Conservation (phyloP, 2,797 vertebrate genomes). For the Rhabdomys pumilio region DNA sequence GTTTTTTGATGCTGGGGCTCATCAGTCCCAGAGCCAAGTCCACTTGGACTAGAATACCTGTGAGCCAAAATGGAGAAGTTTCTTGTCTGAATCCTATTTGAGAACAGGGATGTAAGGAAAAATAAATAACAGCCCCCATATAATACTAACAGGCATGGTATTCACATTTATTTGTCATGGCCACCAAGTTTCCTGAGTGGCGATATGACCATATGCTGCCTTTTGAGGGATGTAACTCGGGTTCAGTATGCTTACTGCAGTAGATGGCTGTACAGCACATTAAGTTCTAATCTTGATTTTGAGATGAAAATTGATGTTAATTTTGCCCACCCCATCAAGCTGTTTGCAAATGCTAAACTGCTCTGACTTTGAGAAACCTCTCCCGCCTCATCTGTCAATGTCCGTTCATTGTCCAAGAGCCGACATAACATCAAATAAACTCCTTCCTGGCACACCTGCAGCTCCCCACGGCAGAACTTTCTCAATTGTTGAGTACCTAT, state of each 20-base stretch:
- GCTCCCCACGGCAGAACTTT: background rate
- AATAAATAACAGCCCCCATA: conserved; percentile 8
- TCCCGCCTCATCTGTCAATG: conserved; percentile 63
- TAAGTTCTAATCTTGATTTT: conserved; percentile 73
- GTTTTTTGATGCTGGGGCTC: background rate
- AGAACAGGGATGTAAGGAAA: conserved; percentile 7
- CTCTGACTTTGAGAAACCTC: conserved; percentile 64
- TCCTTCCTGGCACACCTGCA: background rate
- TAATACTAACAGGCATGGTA: conserved; percentile 33
- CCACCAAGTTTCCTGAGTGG: conserved; percentile 56
- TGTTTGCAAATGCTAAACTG: conserved; percentile 63
- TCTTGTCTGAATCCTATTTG: conserved; percentile 29
- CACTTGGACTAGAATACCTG: background rate
- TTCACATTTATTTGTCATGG: conserved; percentile 53
- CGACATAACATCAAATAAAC: conserved; percentile 8
- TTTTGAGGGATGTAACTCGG: conserved; percentile 52
- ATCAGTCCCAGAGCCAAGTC: background rate
- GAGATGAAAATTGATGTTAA: conserved; percentile 77
- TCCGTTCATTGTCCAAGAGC: conserved; percentile 37
- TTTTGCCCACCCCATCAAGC: conserved; percentile 34
- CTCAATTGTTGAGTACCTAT: background rate
- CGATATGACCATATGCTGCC: conserved; percentile 54
- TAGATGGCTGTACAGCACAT: conserved; percentile 51
- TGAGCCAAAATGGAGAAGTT: background rate
- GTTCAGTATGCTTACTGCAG: conserved; percentile 36